Conservation (phyloP, 2,797 vertebrate genomes). For the Champsocephalus esox region DNA sequence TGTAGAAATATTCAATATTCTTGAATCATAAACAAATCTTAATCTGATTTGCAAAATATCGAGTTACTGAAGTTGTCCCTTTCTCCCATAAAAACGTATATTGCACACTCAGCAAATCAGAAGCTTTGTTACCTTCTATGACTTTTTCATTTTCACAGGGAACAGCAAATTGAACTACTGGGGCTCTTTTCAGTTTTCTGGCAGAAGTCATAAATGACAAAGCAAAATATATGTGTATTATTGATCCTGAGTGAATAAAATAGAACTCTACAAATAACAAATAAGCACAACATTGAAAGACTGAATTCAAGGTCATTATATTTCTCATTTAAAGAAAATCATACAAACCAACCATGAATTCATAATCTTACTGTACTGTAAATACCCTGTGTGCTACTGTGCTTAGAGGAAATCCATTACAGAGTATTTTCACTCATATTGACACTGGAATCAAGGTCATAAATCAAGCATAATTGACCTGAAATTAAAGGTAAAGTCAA, state of each 20-base stretch:
- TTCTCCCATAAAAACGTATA: background rate
- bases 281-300: slow-evolving; percentile 12
- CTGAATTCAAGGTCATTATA: background rate
- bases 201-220: slow-evolving; percentile 20
- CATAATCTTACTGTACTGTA: background rate
- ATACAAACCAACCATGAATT: slow-evolving; percentile 9
- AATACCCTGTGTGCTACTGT: slow-evolving; percentile 4
- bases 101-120: slow-evolving; percentile 45
- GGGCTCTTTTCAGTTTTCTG: slow-evolving; percentile 42
- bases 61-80: background rate
- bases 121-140: slow-evolving; percentile 36
- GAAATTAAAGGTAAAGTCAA: background rate
- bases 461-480: background rate
- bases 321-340: background rate
- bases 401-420: background rate
- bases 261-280: slow-evolving; percentile 12
- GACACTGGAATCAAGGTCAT: background rate
- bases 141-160: slow-evolving; percentile 45
- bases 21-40: too few relatives aligned
- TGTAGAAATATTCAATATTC: background rate
- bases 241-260: slow-evolving; percentile 30
- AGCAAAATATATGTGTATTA: slow-evolving; percentile 31
- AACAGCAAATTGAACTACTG: slow-evolving; percentile 40
- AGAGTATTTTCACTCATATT: background rate
- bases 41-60: too few relatives aligned